Evolutionary conservation across 2,888 invertebrate species (phyloP).

Genomic region (Didymodactylos carnosus): DNA sequence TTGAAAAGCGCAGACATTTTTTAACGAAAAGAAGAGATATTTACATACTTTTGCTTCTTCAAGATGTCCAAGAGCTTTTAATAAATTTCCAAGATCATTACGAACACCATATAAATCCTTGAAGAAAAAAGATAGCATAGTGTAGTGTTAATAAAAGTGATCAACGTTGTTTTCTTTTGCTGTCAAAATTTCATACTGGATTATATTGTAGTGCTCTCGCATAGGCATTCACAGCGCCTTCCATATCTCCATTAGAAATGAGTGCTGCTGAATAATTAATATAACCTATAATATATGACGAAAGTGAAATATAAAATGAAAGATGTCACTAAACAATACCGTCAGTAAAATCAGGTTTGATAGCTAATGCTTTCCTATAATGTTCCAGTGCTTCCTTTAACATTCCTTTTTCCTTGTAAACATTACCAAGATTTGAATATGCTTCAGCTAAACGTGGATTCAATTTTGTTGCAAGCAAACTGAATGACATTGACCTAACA

Average conservation of each 20-base stretch:
- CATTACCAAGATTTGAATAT: conserved; percentile 94
- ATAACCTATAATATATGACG: conserved; percentile 64
- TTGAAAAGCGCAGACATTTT: too few species aligned
- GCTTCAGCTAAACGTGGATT: conserved; percentile 93
- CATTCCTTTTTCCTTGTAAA: conserved; percentile 87
- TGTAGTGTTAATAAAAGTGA: too few species aligned
- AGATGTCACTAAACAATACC: too few species aligned
- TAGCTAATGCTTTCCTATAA: conserved; percentile 70
- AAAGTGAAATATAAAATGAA: conserved; percentile 32
- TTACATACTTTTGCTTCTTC: conserved; percentile 99
- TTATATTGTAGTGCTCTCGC: conserved; percentile 95
- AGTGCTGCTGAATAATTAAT: conserved; percentile 94
- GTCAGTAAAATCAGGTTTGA: conserved; percentile 62
- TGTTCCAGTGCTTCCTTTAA: conserved; percentile 86
- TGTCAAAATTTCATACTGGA: conserved; percentile 62
- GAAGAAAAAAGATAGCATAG: too few species aligned
- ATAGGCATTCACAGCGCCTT: conserved; percentile 94
- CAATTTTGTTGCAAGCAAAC: conserved; percentile 72
- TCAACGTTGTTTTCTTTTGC: too few species aligned
- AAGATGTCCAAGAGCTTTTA: conserved; percentile 90
- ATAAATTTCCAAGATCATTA: conserved; percentile 93
- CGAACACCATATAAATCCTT: conserved; percentile 98
- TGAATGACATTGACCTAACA: conserved; percentile 76
- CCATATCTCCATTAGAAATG: conserved; percentile 95
- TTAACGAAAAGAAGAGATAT: too few species aligned